Conservation (phyloP, 2,888 invertebrate species). For the Nudaria mundana region DNA sequence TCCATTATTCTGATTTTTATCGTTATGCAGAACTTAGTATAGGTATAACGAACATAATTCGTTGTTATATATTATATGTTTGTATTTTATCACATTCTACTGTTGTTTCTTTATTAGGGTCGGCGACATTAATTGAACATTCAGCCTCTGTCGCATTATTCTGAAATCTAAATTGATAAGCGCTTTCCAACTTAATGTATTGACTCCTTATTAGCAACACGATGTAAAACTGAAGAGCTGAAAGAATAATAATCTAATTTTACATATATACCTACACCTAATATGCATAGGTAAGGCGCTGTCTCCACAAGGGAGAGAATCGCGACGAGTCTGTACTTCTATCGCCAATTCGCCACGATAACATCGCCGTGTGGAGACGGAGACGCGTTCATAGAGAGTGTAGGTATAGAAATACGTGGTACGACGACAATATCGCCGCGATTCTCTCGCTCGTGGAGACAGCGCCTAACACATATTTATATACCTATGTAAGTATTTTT, state of each 20-base stretch:
- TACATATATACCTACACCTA: background rate
- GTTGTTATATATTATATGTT: background rate
- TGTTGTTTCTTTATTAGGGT: background rate
- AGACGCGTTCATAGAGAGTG: background rate
- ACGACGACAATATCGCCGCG: too few species aligned
- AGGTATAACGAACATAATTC: too few species aligned
- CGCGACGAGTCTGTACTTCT: too few species aligned
- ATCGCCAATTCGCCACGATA: too few species aligned
- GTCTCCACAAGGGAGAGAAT: background rate
- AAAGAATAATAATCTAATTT: constrained; percentile 1
- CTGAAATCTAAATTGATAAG: constrained; percentile 5
- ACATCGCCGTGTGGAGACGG: too few species aligned
- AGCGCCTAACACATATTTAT: too few species aligned
- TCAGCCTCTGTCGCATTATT: constrained; percentile 10
- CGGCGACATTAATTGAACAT: constrained; percentile 2
- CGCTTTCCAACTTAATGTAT: background rate
- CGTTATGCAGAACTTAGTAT: too few species aligned
- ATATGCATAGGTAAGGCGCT: background rate
- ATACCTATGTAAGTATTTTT: too few species aligned
- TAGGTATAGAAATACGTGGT: background rate
- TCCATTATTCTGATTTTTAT: too few species aligned
- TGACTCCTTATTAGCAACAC: constrained; percentile 16
- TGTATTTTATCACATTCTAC: background rate
- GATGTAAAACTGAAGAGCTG: constrained; percentile 16
- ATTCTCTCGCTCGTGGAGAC: too few species aligned